Evolutionary conservation across 2,113 vertebrate genomes (phyloP).

Genomic region (Syngnathus floridae): DNA sequence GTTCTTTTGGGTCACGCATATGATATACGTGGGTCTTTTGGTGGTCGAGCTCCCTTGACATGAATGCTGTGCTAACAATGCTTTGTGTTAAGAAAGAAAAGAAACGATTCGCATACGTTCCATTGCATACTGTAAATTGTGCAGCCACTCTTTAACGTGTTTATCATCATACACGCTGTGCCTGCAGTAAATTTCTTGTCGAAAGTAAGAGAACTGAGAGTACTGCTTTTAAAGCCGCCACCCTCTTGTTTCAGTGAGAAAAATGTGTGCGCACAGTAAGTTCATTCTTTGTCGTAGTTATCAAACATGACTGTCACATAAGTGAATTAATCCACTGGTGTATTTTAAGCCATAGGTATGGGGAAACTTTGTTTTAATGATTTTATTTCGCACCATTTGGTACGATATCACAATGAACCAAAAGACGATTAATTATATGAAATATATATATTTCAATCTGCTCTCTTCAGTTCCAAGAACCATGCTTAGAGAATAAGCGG

Average conservation of each 20-base stretch:
- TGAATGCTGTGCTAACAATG: constrained; percentile 18
- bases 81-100: background rate
- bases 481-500: constrained; percentile 65
- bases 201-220: background rate
- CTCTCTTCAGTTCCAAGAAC: constrained; percentile 40
- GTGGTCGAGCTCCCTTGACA: constrained; percentile 15
- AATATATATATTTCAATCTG: background rate
- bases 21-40: background rate
- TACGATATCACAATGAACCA: too few relatives aligned
- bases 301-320: background rate
- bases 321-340: background rate
- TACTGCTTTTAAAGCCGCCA: background rate
- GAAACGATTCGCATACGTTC: too few relatives aligned
- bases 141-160: background rate
- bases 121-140: background rate
- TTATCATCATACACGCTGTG: background rate
- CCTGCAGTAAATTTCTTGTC: background rate
- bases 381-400: background rate
- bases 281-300: background rate
- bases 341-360: background rate
- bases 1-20: constrained; percentile 9
- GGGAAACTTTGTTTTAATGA: background rate
- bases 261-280: background rate
- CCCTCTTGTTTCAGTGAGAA: background rate
- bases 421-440: background rate